These are phyloP conservation scores for Rhogogaster chlorosoma DNA, from an alignment of 2,888 invertebrate genomes.

Conservation along the genomic window DNA sequence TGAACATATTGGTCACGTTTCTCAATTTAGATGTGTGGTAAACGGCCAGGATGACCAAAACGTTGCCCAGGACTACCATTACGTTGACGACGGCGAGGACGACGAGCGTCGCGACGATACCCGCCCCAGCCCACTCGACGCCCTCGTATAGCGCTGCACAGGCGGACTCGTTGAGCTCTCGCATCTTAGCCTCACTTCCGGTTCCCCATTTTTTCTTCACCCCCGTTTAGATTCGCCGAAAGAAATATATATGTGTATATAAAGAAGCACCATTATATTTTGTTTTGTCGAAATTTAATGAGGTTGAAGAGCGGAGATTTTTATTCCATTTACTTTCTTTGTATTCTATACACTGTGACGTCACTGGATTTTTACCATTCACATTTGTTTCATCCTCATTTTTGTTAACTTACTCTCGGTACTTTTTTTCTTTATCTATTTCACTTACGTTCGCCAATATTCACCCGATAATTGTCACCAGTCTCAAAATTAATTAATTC, in stretches of 20 bases:
- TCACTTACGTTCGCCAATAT: background rate
- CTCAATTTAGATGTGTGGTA: conserved; percentile 94
- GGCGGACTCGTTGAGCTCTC: conserved; percentile 89
- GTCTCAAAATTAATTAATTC: background rate
- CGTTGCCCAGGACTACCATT: conserved; percentile 94
- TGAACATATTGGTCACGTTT: conserved; percentile 97
- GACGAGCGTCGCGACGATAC: conserved; percentile 87
- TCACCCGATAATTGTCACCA: background rate
- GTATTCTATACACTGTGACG: background rate
- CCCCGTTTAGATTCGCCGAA: background rate
- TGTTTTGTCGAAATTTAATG: background rate
- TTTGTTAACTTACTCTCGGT: background rate
- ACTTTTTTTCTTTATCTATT: background rate
- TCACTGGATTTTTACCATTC: conserved; percentile 2
- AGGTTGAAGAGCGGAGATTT: background rate
- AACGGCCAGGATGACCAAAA: conserved; percentile 95
- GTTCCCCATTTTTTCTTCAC: conserved; percentile 25
- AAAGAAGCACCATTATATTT: conserved; percentile 19
- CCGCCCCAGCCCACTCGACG: conserved; percentile 91
- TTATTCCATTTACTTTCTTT: background rate
- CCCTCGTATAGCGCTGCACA: conserved; percentile 90
- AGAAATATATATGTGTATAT: background rate
- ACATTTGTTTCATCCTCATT: background rate
- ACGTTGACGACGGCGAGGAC: conserved; percentile 91
- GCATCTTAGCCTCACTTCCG: conserved; percentile 79